Conservation (phyloP, 2,797 vertebrate species). For the Scomberomorus guttatus region DNA sequence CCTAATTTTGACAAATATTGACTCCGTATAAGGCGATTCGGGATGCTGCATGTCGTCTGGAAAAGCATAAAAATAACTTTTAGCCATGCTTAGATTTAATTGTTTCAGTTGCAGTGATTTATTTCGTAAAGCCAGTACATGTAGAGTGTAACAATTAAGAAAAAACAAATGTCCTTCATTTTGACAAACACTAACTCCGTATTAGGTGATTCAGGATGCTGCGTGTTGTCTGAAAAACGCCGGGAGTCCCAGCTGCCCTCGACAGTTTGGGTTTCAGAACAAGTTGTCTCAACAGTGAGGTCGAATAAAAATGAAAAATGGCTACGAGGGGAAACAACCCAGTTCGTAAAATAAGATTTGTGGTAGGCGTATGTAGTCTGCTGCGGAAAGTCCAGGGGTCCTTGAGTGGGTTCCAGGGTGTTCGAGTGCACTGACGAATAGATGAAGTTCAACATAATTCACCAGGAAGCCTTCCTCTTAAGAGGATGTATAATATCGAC, state of each 20-base stretch:
- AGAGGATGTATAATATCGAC: not conserved
- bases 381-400: not conserved
- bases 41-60: not conserved
- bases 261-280: conserved; percentile 9
- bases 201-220: not conserved
- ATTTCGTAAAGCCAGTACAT: not conserved
- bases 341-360: conserved; percentile 45
- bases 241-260: not conserved
- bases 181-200: not conserved
- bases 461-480: not conserved
- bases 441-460: conserved; percentile 15
- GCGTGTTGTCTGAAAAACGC: not conserved
- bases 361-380: conserved; percentile 21
- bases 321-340: conserved; percentile 26
- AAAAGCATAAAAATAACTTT: not conserved
- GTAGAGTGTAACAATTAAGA: not conserved
- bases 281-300: conserved; percentile 12
- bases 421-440: not conserved
- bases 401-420: conserved; percentile 11
- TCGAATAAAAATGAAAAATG: conserved; percentile 66
- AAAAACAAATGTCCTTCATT: not conserved
- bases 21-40: not conserved
- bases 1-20: not conserved
- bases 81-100: not conserved
- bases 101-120: not conserved